phyloP scores from a whole-genome alignment of 2,113 vertebrate species.

The Pipra filicauda region DNA sequence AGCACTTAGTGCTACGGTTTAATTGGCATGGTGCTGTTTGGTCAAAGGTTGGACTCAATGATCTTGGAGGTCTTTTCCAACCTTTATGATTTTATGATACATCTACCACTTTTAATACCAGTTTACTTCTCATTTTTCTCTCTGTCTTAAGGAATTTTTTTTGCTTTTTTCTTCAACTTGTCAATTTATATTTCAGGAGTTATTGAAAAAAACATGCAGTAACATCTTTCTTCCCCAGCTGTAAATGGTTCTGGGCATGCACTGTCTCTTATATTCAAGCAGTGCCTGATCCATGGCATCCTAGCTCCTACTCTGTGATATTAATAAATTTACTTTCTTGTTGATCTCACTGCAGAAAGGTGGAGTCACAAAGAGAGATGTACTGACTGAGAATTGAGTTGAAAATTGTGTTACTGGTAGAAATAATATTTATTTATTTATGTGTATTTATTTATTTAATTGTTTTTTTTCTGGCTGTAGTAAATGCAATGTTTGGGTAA shows the following conservation, averaged over 20 bases:
- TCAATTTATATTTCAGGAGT: not conserved
- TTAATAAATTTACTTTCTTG: not conserved
- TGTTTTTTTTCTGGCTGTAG: not conserved
- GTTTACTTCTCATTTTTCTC: not conserved
- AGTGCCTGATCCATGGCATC: not conserved
- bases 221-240: not conserved
- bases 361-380: not conserved
- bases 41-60: not conserved
- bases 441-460: not conserved
- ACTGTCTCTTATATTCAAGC: not conserved
- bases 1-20: not conserved
- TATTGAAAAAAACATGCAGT: not conserved
- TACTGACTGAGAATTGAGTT: not conserved
- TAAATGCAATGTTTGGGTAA: not conserved
- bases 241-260: not conserved
- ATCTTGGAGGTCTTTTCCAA: not conserved
- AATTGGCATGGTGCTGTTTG: not conserved
- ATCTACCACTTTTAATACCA: not conserved
- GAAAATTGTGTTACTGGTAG: not conserved
- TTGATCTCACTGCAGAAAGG: not conserved
- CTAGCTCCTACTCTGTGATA: not conserved
- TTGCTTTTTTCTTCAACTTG: not conserved
- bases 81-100: not conserved
- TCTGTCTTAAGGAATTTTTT: not conserved
- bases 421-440: not conserved